Evolutionary conservation across 1,140 invertebrate genomes (phyloP).

Genomic region (Drosophila serrata): DNA sequence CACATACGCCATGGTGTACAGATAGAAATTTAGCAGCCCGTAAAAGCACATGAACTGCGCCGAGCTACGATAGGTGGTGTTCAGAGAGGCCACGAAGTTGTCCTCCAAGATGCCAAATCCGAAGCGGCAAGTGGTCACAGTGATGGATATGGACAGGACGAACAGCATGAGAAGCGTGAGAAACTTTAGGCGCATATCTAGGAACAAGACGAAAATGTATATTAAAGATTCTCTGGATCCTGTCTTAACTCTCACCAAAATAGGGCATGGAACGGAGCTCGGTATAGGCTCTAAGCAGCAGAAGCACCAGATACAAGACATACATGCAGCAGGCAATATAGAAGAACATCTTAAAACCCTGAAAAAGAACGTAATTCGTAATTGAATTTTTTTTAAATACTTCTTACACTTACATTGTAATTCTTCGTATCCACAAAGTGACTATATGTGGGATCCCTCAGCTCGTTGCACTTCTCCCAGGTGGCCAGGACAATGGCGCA

Average conservation of each 20-base stretch:
- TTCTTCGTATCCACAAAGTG: constrained; percentile 94
- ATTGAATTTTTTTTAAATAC: too few relatives aligned
- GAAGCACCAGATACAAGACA: constrained; percentile 92
- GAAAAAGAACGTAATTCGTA: neutral
- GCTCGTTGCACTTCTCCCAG: constrained; percentile 95
- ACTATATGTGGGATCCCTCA: constrained; percentile 96
- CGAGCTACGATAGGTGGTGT: constrained; percentile 94
- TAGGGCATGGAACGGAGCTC: constrained; percentile 98
- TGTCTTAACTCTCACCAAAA: constrained; percentile 91
- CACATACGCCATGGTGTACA: constrained; percentile 97
- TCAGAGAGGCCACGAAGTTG: constrained; percentile 95
- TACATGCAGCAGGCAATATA: constrained; percentile 94
- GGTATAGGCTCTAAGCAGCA: constrained; percentile 95
- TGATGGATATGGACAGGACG: constrained; percentile 91
- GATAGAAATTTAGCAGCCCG: constrained; percentile 97
- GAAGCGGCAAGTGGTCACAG: constrained; percentile 93
- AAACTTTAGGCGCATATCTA: constrained; percentile 97
- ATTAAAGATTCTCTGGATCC: neutral
- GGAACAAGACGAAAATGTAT: neutral
- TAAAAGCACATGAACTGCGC: constrained; percentile 98
- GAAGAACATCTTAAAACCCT: constrained; percentile 95
- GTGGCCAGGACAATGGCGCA: constrained; percentile 93
- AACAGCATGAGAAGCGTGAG: constrained; percentile 94
- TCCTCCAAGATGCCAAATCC: constrained; percentile 95
- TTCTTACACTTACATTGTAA: constrained; percentile 91